Percentiles rank a stretch among this genome's conserved stretches.
Evolutionary conservation across 2,888 invertebrate species (phyloP).

Genomic region (Tenthredo scrophulariae): DNA sequence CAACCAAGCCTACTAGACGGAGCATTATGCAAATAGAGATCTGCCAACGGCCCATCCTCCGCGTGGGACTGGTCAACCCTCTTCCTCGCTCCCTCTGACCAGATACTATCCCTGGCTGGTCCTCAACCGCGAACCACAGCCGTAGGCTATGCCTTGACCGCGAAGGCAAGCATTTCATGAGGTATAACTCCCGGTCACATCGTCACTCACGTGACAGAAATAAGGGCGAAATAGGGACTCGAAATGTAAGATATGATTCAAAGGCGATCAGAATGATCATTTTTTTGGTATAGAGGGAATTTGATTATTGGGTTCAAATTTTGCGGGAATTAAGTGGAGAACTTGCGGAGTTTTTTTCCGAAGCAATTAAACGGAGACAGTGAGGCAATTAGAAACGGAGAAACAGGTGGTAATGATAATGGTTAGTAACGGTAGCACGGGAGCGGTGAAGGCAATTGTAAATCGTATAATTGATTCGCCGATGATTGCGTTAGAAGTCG

Average conservation of each 20-base stretch:
- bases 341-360: background rate
- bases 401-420: conserved; percentile 3
- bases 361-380: background rate
- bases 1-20: conserved; percentile 48
- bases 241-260: background rate
- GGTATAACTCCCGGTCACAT: conserved; percentile 37
- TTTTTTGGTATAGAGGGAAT: background rate
- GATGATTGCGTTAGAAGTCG: conserved; percentile 67
- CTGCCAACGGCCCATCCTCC: conserved; percentile 27
- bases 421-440: background rate
- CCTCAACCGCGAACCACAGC: background rate
- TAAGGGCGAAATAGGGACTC: background rate
- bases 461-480: conserved; percentile 64
- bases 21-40: conserved; percentile 53
- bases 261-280: background rate
- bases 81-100: conserved; percentile 37
- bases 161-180: conserved; percentile 25
- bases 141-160: conserved; percentile 2
- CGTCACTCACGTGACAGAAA: background rate
- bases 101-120: background rate
- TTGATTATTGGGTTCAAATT: background rate
- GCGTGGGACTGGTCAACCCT: conserved; percentile 14
- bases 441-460: conserved; percentile 23
- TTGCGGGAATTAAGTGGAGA: background rate
- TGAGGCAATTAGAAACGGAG: background rate